Evolutionary conservation across 1,140 invertebrate genomes (phyloP), one percentile per base, ranked within the genome.

Genomic region (Zaprionus tsacasi): DNA sequence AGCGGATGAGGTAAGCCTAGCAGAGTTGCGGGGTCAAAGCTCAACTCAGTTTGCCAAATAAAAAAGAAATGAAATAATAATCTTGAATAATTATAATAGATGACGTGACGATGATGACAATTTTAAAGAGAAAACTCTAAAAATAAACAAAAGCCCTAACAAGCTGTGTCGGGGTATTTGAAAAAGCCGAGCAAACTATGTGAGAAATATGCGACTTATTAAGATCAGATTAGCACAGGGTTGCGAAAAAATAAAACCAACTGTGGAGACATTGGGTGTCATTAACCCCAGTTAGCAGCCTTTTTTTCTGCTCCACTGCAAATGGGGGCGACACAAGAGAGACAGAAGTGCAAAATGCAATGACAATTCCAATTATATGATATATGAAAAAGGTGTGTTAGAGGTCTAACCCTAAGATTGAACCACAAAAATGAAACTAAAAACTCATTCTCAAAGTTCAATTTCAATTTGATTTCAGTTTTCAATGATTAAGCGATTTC

Each of bases 31-130:
- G 17, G 45, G 45, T 50, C 21, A 50, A 50, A 50, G 45, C 45
- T 54, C 67, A 64, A 15, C n/a, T 17, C 33, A n/a, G 50, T 35
- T 12, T 66, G 21, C 27, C 4, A 40, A 58, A 25, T 57, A 66
- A 54, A 50, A 40, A 38, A 36, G 11, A 70, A 63, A 73, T 73
- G 70, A 86, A 69, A 66, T 70, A 21, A 70, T 82, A 87, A 82
- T 72, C 82, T 79, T 70, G 76, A 76, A 82, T 77, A 87, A 79
- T 87, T 86, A 82, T 10, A 75, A 82, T 10, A 75, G 67, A 45
- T 45, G 40, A 45, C 40, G 40, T n/a, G 40, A 15, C n/a, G n/a
- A 45, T 5, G n/a, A 45, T 15, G 6, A 17, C 40, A 45, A 45
- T 15, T 45, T n/a, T n/a, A 33, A n/a, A 15, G 40, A 15, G 40